Evolutionary conservation across 2,888 invertebrate genomes (phyloP).

Genomic region (Suillia variegata): DNA sequence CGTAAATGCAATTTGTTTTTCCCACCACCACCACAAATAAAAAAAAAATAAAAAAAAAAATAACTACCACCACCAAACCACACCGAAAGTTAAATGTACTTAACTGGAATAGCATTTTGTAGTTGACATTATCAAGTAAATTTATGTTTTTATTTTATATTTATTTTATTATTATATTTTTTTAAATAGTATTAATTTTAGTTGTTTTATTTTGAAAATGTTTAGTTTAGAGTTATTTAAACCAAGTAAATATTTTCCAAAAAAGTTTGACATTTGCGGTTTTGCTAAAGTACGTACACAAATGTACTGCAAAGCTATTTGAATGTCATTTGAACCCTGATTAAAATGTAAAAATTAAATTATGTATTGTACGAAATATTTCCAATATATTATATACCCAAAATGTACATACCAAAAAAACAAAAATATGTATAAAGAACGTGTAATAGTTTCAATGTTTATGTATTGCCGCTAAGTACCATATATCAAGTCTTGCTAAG

Average conservation of each 20-base stretch:
- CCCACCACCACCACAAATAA: conserved; percentile 31
- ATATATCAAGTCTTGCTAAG: no score
- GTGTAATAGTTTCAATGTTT: no score
- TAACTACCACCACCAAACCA: conserved; percentile 8
- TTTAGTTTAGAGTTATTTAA: background rate
- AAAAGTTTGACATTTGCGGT: no score
- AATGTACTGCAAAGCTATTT: conserved; percentile 5
- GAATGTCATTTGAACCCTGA: background rate
- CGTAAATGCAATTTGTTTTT: conserved; percentile 62
- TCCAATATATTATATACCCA: no score
- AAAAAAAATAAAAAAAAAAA: conserved; percentile 25
- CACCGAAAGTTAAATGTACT: background rate
- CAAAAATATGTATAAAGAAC: no score
- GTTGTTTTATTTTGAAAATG: conserved; percentile 12
- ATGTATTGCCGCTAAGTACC: no score
- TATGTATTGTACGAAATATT: no score
- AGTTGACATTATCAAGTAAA: background rate
- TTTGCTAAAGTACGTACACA: conserved; percentile 9
- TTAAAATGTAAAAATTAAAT: no score
- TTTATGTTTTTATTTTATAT: conserved; percentile 15
- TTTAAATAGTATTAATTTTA: background rate
- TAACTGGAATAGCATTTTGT: conserved; percentile 1
- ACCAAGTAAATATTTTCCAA: background rate
- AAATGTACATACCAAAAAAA: no score
- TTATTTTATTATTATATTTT: conserved; percentile 9